Percentiles rank a stretch among this genome's conserved stretches.
Evolutionary conservation across 2,888 invertebrate genomes (phyloP).

Genomic region (Nysson spinosus): DNA sequence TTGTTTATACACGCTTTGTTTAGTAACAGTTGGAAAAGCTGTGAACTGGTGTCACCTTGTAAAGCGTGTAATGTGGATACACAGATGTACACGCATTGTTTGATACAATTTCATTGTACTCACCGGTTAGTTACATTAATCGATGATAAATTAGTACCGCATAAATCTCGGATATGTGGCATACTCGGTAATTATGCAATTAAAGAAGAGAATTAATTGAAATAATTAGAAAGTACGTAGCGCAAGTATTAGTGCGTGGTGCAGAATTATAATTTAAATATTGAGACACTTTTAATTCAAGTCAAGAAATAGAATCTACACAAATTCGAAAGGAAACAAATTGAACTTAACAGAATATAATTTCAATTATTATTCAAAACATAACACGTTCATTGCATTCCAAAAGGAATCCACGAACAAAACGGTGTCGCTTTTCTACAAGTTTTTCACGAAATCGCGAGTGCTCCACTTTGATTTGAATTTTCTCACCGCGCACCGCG

Average conservation of each 20-base stretch:
- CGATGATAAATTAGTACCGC: constrained; percentile 52
- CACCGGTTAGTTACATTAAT: constrained; percentile 52
- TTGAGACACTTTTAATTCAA: too few species aligned
- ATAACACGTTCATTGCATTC: too few species aligned
- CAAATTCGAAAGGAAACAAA: too few species aligned
- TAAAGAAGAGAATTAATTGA: constrained; percentile 51
- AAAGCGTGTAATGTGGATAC: constrained; percentile 5
- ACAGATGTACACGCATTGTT: constrained; percentile 13
- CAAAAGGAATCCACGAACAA: too few species aligned
- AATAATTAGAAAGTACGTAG: background rate
- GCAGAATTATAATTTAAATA: too few species aligned
- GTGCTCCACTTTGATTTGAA: constrained; percentile 17
- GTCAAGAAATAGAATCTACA: too few species aligned
- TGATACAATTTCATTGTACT: constrained; percentile 47
- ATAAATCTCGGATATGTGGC: constrained; percentile 49
- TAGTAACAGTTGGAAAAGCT: background rate
- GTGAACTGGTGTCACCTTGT: background rate
- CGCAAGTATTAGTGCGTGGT: too few species aligned
- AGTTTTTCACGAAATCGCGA: background rate
- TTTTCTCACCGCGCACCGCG: constrained; percentile 12
- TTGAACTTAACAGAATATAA: too few species aligned
- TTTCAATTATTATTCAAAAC: too few species aligned
- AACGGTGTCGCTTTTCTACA: too few species aligned
- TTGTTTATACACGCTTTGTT: background rate
- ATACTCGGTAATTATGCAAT: constrained; percentile 63